A percentile compares a stretch with the other conserved stretches of the same genome.
Evolutionary conservation across 2,888 invertebrate species (phyloP).

Genomic region (Coleophora deauratella): DNA sequence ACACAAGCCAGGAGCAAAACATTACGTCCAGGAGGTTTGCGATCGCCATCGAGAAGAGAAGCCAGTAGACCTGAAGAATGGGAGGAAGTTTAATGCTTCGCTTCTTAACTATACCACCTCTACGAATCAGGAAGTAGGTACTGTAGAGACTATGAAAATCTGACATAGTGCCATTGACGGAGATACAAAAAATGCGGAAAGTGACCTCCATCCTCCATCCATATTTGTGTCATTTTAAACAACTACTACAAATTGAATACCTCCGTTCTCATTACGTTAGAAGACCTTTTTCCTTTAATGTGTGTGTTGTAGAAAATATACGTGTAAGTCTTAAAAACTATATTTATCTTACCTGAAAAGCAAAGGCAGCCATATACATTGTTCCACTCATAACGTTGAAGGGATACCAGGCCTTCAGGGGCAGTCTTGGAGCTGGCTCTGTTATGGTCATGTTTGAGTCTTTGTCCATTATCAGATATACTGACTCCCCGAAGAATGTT

Average conservation of each 20-base stretch:
- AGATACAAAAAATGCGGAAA: no score
- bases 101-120: no score
- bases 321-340: no score
- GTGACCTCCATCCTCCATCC: no score
- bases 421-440: constrained; percentile 80
- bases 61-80: constrained; percentile 76
- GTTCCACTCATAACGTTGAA: constrained; percentile 82
- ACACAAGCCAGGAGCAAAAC: constrained; percentile 89
- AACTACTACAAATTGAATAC: no score
- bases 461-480: constrained; percentile 77
- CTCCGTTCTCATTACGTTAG: no score
- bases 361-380: constrained; percentile 78
- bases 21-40: constrained; percentile 80
- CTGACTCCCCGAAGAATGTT: constrained; percentile 87
- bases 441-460: constrained; percentile 81
- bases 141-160: no score
- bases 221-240: no score
- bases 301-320: no score
- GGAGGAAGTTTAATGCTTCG: background rate
- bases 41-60: constrained; percentile 77
- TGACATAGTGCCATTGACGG: no score
- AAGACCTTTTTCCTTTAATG: no score
- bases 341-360: constrained; percentile 75
- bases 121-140: no score
- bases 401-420: constrained; percentile 86